Percentiles rank a stretch among this genome's conserved stretches.
Conservation (phyloP, 2,888 invertebrate genomes). For the Agonopterix heracliana region DNA sequence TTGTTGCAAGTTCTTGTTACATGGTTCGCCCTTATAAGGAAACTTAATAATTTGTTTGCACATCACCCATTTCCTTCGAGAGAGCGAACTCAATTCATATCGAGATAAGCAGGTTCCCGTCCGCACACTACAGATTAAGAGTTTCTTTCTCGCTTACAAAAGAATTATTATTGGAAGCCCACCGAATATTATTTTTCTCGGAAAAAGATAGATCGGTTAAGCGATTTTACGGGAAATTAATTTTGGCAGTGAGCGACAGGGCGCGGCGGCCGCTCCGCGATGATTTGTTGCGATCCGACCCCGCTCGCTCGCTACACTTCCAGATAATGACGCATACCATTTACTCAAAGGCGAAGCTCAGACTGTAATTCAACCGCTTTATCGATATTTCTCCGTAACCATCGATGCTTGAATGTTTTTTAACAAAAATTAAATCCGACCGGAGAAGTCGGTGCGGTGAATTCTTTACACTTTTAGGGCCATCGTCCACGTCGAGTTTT, state of each 20-base stretch:
- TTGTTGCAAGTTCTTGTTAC: slow-evolving; percentile 42
- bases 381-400: slow-evolving; percentile 44
- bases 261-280: slow-evolving; percentile 39
- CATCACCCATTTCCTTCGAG: slow-evolving; percentile 44
- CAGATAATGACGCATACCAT: slow-evolving; percentile 63
- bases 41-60: slow-evolving; percentile 62
- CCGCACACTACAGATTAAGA: slow-evolving; percentile 51
- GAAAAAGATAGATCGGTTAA: slow-evolving; percentile 68
- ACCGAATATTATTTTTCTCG: slow-evolving; percentile 61
- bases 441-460: slow-evolving; percentile 1
- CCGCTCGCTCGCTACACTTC: slow-evolving; percentile 53
- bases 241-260: slow-evolving; percentile 68
- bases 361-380: slow-evolving; percentile 49
- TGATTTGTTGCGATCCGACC: slow-evolving; percentile 61
- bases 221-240: slow-evolving; percentile 72
- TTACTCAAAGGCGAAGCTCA: slow-evolving; percentile 51
- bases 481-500: too few relatives aligned
- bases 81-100: slow-evolving; percentile 42
- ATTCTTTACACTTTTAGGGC: neutral
- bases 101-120: slow-evolving; percentile 48
- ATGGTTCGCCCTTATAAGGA: slow-evolving; percentile 49
- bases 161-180: slow-evolving; percentile 51
- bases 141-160: slow-evolving; percentile 37
- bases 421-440: slow-evolving; percentile 31
- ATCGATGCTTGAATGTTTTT: slow-evolving; percentile 24